phyloP scores from a whole-genome alignment of 2,113 vertebrate species.

The Ameiurus melas region DNA sequence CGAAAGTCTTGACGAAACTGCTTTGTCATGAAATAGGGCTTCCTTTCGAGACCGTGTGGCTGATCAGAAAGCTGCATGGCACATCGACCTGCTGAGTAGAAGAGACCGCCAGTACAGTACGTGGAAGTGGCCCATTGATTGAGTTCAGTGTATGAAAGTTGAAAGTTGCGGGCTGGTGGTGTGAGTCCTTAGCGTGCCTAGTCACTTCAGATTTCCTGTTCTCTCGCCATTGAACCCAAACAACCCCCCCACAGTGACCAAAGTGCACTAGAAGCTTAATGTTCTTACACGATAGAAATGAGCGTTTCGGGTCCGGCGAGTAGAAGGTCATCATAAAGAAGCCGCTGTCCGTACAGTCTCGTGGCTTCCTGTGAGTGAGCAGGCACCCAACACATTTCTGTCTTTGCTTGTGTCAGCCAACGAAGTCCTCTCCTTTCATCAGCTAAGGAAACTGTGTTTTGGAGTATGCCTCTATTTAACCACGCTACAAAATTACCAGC shows the following conservation, averaged over 20 bases:
- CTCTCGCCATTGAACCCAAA: not conserved
- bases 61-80: not conserved
- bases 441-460: slow-evolving; percentile 52
- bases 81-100: no score
- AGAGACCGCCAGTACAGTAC: not conserved
- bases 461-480: slow-evolving; percentile 16
- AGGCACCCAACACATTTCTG: slow-evolving; percentile 21
- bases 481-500: not conserved
- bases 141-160: not conserved
- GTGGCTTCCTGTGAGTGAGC: slow-evolving; percentile 33
- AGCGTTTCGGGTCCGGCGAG: not conserved
- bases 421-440: slow-evolving; percentile 53
- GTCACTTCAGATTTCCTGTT: slow-evolving; percentile 24
- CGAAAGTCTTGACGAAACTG: not conserved
- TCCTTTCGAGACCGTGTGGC: not conserved
- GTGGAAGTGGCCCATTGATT: slow-evolving; percentile 9
- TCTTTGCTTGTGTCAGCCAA: slow-evolving; percentile 42
- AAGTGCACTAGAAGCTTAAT: not conserved
- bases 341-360: no score
- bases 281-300: not conserved
- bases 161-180: slow-evolving; percentile 6
- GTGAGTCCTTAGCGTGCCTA: not conserved
- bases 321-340: not conserved
- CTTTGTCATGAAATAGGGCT: not conserved
- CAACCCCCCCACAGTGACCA: not conserved